Evolutionary conservation across 2,113 vertebrate species (phyloP), one percentile per base, ranked within the genome.

Genomic region (Seriola quinqueradiata): DNA sequence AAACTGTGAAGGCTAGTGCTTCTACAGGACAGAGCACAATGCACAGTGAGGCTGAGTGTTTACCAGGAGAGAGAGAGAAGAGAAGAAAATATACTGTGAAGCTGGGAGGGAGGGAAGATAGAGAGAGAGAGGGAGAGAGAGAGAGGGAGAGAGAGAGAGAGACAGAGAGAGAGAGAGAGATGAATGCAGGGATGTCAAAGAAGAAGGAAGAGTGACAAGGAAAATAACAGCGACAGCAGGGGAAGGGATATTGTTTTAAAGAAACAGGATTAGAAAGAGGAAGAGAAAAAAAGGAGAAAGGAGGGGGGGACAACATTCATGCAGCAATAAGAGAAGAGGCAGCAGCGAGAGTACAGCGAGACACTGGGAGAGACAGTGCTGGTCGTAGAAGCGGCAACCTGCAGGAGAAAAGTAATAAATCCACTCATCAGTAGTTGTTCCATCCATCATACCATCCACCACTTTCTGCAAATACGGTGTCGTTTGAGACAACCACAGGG

Each of bases 391-490:
- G 86, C 90, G 89, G 68, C 77, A 75, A 83, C 68, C 28, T 77
- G 81, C 72, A 82, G 84, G 75, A 79, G 77, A 72, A 50, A 74
- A 90, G 82, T 86, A 79, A 75, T 88, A 83, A 70, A 76, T 74
- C 73, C 64, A 60, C 58, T 77, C 79, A 74, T 84, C 21, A 3
- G 38, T 72, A 58, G 68, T 83, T 63, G 63, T 68, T 70, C 48
- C 3, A 25, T 75, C 17, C 77, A 77, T 58, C 67, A 79, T 14
- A 3, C 19, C 40, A 48, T 76, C 57, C 69, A 42, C 21, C 48
- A 75, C 55, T 77, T 64, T 80, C 65, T 92, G 87, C 92, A 86
- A 87, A 92, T 84, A 86, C 38, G 38, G 16, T 83, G 83, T 89
- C 40, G 16, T 88, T 85, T 54, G 70, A 25, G 42, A 90, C 92